phyloP scores from a whole-genome alignment of 2,888 invertebrate species.

The Herminia tarsipennalis region DNA sequence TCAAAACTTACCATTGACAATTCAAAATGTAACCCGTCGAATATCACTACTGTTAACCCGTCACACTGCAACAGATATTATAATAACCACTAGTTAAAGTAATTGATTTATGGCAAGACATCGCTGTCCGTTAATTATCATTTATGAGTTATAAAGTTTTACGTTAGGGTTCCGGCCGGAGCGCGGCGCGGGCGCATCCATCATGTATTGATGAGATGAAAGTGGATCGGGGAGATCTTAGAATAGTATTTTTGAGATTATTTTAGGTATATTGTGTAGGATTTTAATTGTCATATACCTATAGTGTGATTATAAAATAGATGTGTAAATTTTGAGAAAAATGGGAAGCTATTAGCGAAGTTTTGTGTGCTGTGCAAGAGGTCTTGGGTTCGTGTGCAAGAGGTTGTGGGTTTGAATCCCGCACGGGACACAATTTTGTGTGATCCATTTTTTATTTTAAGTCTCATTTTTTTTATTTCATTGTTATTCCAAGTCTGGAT shows the following conservation, averaged over 20 bases:
- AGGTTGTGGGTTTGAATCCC: no score
- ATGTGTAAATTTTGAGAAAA: no score
- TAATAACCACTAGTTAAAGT: conserved; percentile 47
- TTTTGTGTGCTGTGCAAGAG: no score
- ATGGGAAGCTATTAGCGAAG: no score
- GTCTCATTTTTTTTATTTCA: no score
- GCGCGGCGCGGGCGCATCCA: conserved; percentile 25
- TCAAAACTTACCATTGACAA: neutral
- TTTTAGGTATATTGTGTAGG: neutral
- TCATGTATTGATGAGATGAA: conserved; percentile 31
- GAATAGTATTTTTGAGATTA: neutral
- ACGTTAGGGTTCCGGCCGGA: conserved; percentile 17
- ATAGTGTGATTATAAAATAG: no score
- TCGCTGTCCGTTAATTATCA: conserved; percentile 63
- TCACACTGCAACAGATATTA: neutral
- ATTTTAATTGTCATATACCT: no score
- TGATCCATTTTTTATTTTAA: no score
- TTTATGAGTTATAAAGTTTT: conserved; percentile 60
- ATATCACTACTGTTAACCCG: conserved; percentile 5
- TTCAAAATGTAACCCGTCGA: neutral
- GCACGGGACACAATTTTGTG: no score
- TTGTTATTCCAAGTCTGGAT: no score
- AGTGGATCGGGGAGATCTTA: neutral
- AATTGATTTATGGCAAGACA: conserved; percentile 62
- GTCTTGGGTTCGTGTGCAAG: no score